phyloP scores from a whole-genome alignment of 1,140 invertebrate species.

The Aporrectodea caliginosa region DNA sequence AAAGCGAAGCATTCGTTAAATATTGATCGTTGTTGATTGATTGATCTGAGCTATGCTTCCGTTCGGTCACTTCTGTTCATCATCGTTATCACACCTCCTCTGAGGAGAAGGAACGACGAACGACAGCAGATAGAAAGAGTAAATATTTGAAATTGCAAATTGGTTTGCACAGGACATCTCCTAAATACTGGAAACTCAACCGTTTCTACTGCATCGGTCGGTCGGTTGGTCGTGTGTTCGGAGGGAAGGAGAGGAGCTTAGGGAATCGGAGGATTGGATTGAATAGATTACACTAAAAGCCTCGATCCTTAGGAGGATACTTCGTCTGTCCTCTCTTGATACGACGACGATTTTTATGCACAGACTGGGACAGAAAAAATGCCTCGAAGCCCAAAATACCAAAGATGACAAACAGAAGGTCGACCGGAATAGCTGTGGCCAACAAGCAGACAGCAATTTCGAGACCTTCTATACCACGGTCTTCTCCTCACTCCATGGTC shows the following conservation, averaged over 20 bases:
- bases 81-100: not conserved
- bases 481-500: too few species aligned
- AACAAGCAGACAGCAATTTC: too few species aligned
- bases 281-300: not conserved
- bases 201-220: too few species aligned
- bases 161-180: not conserved
- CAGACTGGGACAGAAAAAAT: too few species aligned
- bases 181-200: too few species aligned
- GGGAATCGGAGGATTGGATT: not conserved
- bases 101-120: not conserved
- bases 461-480: too few species aligned
- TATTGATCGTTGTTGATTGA: not conserved
- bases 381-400: too few species aligned
- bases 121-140: not conserved
- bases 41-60: not conserved
- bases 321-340: too few species aligned
- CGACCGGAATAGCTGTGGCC: too few species aligned
- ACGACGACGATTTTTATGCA: too few species aligned
- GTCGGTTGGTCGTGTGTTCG: too few species aligned
- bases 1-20: not conserved
- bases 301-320: not conserved
- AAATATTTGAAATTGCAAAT: slow-evolving; percentile 4
- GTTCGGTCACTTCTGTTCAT: not conserved
- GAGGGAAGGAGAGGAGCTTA: not conserved
- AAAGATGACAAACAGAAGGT: too few species aligned